Evolutionary conservation across 2,113 vertebrate genomes (phyloP).

Genomic region (Halichoeres trimaculatus): DNA sequence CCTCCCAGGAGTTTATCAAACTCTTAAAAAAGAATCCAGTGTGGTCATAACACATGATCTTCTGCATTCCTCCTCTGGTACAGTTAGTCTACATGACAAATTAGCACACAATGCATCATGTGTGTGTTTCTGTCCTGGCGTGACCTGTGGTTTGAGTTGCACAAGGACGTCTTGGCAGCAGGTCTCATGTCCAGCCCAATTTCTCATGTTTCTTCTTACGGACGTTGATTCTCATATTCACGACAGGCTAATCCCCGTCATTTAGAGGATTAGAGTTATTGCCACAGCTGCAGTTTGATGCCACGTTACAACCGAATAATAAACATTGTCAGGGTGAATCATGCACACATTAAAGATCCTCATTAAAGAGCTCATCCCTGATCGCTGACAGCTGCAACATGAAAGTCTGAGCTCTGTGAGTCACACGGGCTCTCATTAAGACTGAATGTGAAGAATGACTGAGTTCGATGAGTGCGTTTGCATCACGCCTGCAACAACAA

Average conservation of each 20-base stretch:
- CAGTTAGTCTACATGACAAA: constrained; percentile 1
- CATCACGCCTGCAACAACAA: neutral
- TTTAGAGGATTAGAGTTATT: neutral
- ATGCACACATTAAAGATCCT: too few species aligned
- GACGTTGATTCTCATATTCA: constrained; percentile 16
- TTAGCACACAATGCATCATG: constrained; percentile 1
- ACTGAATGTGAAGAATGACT: constrained; percentile 37
- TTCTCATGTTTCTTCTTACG: constrained; percentile 33
- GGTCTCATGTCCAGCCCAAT: constrained; percentile 31
- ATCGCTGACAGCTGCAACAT: neutral
- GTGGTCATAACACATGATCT: too few species aligned
- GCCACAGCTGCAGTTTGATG: neutral
- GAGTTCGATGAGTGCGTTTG: constrained; percentile 39
- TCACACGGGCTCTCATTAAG: neutral
- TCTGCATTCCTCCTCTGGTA: neutral
- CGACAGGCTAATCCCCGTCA: neutral
- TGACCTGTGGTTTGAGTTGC: constrained; percentile 34
- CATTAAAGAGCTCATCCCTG: neutral
- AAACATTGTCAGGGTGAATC: too few species aligned
- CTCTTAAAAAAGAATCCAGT: neutral
- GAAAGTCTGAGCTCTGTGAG: constrained; percentile 14
- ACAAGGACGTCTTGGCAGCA: constrained; percentile 46
- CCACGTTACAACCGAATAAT: too few species aligned
- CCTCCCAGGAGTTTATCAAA: neutral
- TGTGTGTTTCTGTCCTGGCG: constrained; percentile 35